Base-by-base conservation (phyloP, 2,888 invertebrate species). In the Xestobium rufovillosum region DNA sequence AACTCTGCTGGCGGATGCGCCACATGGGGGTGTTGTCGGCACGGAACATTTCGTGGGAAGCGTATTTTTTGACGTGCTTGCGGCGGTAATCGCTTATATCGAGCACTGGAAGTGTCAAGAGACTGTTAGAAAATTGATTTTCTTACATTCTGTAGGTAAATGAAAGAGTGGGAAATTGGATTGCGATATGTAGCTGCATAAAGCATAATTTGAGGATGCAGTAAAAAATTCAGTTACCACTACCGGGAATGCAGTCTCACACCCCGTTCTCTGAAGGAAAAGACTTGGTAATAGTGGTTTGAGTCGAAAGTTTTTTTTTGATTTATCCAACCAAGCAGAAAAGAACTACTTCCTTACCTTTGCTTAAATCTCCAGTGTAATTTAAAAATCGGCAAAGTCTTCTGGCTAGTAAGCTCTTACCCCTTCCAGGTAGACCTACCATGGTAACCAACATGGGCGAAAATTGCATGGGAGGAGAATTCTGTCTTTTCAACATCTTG, bases 31-130 rank as follows among this genome's bases (percentile, higher is more conserved):
- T 72, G 64, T 92, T 89, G 65, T 87, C 83, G 1, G 85, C 80
- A 34, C 83, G 76, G 71, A 92, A 92, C 66, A 92, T 86, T 57
- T 91, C 89, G 60, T 88, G 88, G 50, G 80, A 83, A 44, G 79
- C 81, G 61, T 88, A 89, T 36, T 81, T 71, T 44, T 84, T 80
- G 64, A 87, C 82, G 53, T 83, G 84, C 43, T 80, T 81, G 35
- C 91, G 76, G 11, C 91, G 75, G 65, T 92, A 94, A 56, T 90
- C 88, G 56, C 91, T 91, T 53, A 92, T 87, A 70, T 90, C 87
- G 71, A 94, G 90, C 43, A 91, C 94, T 92, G 71, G 4, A 70
- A 67, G 56, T 36, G 35, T 42, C 44, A 25, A 39, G 11, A 15
- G 8, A 15, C n/a, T 14, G 3, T 9, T 3, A 4, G 3, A 31